Conservation (phyloP, 2,888 invertebrate genomes). For the Malthinus seriepunctatus region DNA sequence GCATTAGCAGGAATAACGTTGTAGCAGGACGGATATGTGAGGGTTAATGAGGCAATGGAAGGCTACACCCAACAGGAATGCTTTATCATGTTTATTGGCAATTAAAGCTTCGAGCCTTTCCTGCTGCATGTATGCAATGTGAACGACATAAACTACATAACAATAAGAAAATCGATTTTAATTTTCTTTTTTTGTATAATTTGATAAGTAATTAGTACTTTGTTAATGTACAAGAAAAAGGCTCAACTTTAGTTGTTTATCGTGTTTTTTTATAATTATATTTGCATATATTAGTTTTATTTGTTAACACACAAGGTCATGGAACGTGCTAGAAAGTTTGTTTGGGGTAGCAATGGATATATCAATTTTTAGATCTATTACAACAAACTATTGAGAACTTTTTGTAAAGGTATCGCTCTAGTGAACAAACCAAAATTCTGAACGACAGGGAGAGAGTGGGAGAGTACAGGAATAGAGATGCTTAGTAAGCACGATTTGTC, state of each 20-base stretch:
- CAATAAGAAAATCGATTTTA: conserved; percentile 2
- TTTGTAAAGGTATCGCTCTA: too few relatives aligned
- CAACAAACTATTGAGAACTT: too few relatives aligned
- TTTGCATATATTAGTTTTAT: conserved; percentile 15
- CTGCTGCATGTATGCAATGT: conserved; percentile 19
- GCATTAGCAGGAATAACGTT: conserved; percentile 27
- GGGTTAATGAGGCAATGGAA: conserved; percentile 30
- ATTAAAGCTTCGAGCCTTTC: conserved; percentile 21
- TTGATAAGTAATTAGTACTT: conserved; percentile 10
- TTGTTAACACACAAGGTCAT: too few relatives aligned
- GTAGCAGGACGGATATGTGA: conserved; percentile 20
- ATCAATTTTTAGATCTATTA: too few relatives aligned
- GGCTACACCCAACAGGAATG: conserved; percentile 19
- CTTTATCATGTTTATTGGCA: conserved; percentile 33
- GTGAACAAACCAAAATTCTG: too few relatives aligned
- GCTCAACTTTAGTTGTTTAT: conserved; percentile 13
- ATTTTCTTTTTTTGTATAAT: conserved; percentile 8
- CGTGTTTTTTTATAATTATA: conserved; percentile 30
- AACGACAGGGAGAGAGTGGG: too few relatives aligned
- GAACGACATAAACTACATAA: conserved; percentile 7
- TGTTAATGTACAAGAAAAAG: conserved; percentile 5
- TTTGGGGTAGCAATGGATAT: too few relatives aligned
- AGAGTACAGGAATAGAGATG: too few relatives aligned
- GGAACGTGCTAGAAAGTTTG: too few relatives aligned
- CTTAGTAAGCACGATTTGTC: too few relatives aligned